A percentile compares a stretch with the other conserved stretches of the same genome.
Evolutionary conservation across 2,797 vertebrate genomes (phyloP).

Genomic region (Rachycentron canadum): DNA sequence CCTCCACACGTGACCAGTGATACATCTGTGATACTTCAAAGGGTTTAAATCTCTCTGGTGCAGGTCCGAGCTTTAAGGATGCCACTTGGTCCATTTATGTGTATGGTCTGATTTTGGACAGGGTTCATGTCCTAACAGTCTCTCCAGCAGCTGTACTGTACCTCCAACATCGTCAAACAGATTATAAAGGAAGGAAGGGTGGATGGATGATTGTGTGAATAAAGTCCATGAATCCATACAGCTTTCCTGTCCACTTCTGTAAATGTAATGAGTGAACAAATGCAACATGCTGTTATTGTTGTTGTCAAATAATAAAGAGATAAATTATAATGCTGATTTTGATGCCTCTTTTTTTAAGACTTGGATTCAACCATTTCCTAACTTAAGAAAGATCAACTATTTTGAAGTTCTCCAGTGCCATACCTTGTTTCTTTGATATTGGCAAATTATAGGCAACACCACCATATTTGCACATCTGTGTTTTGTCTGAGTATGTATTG

Average conservation of each 20-base stretch:
- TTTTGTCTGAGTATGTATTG: conserved; percentile 73
- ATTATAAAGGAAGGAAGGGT: conserved; percentile 59
- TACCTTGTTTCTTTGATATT: conserved; percentile 18
- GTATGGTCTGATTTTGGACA: conserved; percentile 59
- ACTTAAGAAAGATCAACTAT: background rate
- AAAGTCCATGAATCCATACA: conserved; percentile 50
- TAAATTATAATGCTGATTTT: conserved; percentile 67
- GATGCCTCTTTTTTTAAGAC: conserved; percentile 12
- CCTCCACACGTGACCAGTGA: conserved; percentile 15
- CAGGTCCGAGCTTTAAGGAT: background rate
- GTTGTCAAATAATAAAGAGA: conserved; percentile 78
- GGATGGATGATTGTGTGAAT: conserved; percentile 45
- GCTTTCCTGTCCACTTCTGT: conserved; percentile 71
- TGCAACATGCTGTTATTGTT: conserved; percentile 71
- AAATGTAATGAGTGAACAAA: conserved; percentile 78
- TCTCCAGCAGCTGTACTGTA: conserved; percentile 38
- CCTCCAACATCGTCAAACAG: conserved; percentile 58
- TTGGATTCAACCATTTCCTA: background rate
- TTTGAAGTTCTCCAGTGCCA: background rate
- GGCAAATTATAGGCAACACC: conserved; percentile 31
- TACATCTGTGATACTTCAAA: background rate
- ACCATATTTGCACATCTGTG: conserved; percentile 72
- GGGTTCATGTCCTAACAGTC: conserved; percentile 48
- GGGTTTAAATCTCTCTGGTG: conserved; percentile 20
- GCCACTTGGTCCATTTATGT: conserved; percentile 7